These are phyloP conservation scores for Junonia oenone DNA, from an alignment of 2,888 invertebrate genomes.

Conservation along the genomic window DNA sequence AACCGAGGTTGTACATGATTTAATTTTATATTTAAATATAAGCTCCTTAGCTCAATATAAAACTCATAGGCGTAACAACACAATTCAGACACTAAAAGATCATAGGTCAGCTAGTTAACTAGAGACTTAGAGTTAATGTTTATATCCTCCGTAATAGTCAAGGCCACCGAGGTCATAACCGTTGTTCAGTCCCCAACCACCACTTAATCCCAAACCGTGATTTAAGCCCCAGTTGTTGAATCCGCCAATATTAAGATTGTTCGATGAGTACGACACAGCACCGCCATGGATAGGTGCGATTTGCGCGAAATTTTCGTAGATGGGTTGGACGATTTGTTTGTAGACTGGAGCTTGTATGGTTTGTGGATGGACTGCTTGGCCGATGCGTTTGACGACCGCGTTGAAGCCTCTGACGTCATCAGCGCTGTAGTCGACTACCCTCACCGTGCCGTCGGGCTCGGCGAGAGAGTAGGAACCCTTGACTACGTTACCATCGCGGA, in stretches of 20 bases:
- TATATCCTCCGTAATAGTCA: constrained; percentile 20
- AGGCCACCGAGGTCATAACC: constrained; percentile 18
- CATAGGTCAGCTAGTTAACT: constrained; percentile 4
- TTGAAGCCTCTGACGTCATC: constrained; percentile 65
- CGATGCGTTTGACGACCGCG: constrained; percentile 66
- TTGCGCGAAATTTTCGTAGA: constrained; percentile 25
- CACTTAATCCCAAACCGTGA: background rate
- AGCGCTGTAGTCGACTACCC: constrained; percentile 66
- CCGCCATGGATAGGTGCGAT: constrained; percentile 9
- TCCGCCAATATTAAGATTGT: constrained; percentile 5
- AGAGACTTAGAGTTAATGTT: constrained; percentile 17
- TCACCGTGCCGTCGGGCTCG: constrained; percentile 67
- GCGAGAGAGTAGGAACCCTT: constrained; percentile 68
- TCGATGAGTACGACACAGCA: constrained; percentile 1
- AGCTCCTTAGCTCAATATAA: background rate
- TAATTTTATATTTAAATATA: background rate
- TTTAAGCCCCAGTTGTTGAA: constrained; percentile 6
- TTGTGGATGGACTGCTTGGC: constrained; percentile 57
- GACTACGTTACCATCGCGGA: constrained; percentile 64
- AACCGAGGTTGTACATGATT: background rate
- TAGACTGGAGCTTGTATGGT: constrained; percentile 26
- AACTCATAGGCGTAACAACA: background rate
- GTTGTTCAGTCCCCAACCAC: background rate
- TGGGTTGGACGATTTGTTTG: constrained; percentile 24
- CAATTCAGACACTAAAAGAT: constrained; percentile 17